A percentile compares a stretch with the other conserved stretches of the same genome.
Conservation (phyloP, 2,888 invertebrate genomes). For the Ormia ochracea region DNA sequence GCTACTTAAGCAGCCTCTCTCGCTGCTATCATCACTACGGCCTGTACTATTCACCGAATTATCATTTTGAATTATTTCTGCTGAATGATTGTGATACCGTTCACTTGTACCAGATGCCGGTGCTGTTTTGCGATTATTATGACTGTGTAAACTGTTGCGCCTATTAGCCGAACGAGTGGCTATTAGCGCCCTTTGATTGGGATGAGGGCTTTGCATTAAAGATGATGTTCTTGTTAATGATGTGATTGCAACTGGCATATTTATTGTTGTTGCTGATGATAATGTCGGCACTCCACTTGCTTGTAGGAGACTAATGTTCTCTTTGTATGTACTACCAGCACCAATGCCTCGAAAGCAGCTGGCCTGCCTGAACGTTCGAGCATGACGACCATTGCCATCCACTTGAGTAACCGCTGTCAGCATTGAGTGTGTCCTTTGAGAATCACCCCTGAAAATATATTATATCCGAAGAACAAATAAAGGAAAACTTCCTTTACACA, state of each 20-base stretch:
- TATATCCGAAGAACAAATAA: too few species aligned
- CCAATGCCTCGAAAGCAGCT: slow-evolving; percentile 73
- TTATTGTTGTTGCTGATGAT: slow-evolving; percentile 1
- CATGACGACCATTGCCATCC: slow-evolving; percentile 71
- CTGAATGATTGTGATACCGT: slow-evolving; percentile 51
- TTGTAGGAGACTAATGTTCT: slow-evolving; percentile 71
- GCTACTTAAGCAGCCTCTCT: slow-evolving; percentile 1
- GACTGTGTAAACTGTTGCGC: background rate
- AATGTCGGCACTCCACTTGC: slow-evolving; percentile 49
- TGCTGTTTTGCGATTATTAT: background rate
- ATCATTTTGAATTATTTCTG: slow-evolving; percentile 52
- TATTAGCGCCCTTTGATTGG: slow-evolving; percentile 41
- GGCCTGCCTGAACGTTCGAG: slow-evolving; percentile 72
- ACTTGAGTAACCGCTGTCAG: slow-evolving; percentile 76
- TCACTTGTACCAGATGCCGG: background rate
- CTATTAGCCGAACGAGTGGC: background rate
- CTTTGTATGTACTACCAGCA: slow-evolving; percentile 65
- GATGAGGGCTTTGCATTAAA: slow-evolving; percentile 52
- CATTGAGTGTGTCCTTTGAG: slow-evolving; percentile 76
- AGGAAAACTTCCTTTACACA: too few species aligned
- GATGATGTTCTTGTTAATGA: slow-evolving; percentile 40
- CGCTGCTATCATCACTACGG: slow-evolving; percentile 32
- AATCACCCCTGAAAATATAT: slow-evolving; percentile 72
- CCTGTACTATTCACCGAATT: slow-evolving; percentile 35
- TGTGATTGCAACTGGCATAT: background rate